phyloP scores from a whole-genome alignment of 2,888 invertebrate genomes.

The Spilarctia lutea region DNA sequence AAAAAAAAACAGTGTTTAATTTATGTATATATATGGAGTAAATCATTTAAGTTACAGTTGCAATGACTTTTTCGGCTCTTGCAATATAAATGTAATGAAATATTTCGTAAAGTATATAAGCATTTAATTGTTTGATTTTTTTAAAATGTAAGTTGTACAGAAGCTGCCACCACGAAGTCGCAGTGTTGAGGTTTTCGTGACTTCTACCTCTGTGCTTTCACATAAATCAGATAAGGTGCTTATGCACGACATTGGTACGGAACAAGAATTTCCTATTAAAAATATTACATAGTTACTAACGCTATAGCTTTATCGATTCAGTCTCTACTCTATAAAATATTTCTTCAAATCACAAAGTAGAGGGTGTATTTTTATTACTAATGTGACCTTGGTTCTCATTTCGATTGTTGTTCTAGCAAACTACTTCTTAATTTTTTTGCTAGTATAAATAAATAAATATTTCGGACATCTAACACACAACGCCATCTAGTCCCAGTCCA shows the following conservation, averaged over 20 bases:
- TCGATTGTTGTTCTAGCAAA: neutral
- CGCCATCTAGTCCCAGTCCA: no score
- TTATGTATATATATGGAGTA: neutral
- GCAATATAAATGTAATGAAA: neutral
- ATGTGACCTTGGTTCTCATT: neutral
- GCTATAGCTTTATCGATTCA: neutral
- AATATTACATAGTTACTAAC: neutral
- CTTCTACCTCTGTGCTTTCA: neutral
- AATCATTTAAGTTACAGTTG: neutral
- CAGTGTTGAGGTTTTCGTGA: conserved; percentile 6
- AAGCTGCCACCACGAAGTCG: neutral
- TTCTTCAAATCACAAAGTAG: neutral
- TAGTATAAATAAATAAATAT: no score
- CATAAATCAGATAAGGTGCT: conserved; percentile 8
- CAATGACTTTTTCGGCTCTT: neutral
- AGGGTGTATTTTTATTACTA: neutral
- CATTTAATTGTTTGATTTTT: neutral
- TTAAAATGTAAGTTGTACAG: neutral
- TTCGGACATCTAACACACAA: no score
- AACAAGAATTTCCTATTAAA: conserved; percentile 10
- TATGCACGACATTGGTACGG: conserved; percentile 6
- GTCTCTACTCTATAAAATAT: neutral
- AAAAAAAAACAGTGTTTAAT: no score
- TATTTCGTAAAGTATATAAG: neutral
- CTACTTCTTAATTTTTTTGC: neutral